Evolutionary conservation across 2,888 invertebrate genomes (phyloP), one percentile per base, ranked within the genome.

Genomic region (Hypomecis atomaria): DNA sequence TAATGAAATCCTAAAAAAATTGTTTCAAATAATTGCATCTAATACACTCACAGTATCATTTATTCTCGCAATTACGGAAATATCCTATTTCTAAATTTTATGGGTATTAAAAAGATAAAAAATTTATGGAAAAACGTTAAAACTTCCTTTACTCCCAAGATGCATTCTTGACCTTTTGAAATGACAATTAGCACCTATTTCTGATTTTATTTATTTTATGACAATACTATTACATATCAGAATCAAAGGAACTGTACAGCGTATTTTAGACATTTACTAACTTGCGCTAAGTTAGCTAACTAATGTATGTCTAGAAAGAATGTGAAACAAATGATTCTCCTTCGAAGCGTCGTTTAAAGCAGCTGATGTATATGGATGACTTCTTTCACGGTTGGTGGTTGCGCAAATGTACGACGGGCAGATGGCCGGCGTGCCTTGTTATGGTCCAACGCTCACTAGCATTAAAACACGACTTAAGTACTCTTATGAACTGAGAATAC

Each of bases 351-450:
- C 76, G 73, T 75, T 75, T 74, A 72, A 77, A 77, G 73, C 74
- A 72, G 65, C 72, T 77, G 76, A 78, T 76, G 74, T 76, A 70
- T 77, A 79, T 78, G 71, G 73, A 80, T 78, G 77, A 77, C 68
- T 78, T 81, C 78, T 81, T 84, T 83, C 78, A 83, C 76, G 79
- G 79, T 79, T 76, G 73, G 73, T 79, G 75, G 73, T 76, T 73
- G 72, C 77, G 74, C 75, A 77, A 82, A 79, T 75, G 76, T 72
- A 52, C 78, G 70, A 63, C 68, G 69, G 72, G 74, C 71, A 80
- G 77, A 77, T 73, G 76, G 77, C 70, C 72, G 74, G 74, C 74
- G 69, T 74, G 62, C 60, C 70, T 71, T 67, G 75, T 71, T 62
- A 76, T 73, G 75, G 73, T 79, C 69, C 71, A 78, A 72, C 45